phyloP scores from a whole-genome alignment of 2,113 vertebrate genomes.

The Ondatra zibethicus region DNA sequence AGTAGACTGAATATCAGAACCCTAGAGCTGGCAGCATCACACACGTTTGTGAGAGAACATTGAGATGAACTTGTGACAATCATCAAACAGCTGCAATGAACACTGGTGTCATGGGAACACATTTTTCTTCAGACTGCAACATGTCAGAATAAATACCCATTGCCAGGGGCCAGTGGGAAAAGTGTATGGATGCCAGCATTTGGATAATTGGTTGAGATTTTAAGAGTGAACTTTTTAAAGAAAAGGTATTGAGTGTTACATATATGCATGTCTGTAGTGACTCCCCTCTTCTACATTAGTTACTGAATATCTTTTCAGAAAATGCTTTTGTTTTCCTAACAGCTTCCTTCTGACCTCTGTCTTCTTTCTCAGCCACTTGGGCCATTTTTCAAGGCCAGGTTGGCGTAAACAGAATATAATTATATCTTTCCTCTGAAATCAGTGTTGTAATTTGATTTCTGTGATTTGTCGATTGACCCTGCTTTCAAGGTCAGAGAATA shows the following conservation, averaged over 20 bases:
- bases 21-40: slow-evolving; percentile 43
- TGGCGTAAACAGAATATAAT: slow-evolving; percentile 56
- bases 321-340: slow-evolving; percentile 61
- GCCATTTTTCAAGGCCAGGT: slow-evolving; percentile 50
- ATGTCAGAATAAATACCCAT: slow-evolving; percentile 66
- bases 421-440: slow-evolving; percentile 56
- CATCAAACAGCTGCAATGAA: slow-evolving; percentile 62
- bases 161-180: slow-evolving; percentile 48
- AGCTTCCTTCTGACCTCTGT: slow-evolving; percentile 38
- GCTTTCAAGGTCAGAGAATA: slow-evolving; percentile 11
- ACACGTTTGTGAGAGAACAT: slow-evolving; percentile 48
- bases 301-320: slow-evolving; percentile 53
- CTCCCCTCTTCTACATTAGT: background rate
- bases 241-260: background rate
- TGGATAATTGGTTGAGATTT: slow-evolving; percentile 46
- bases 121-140: slow-evolving; percentile 57
- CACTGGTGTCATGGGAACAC: slow-evolving; percentile 35
- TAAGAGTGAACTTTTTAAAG: background rate
- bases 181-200: slow-evolving; percentile 18
- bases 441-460: slow-evolving; percentile 59
- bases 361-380: background rate
- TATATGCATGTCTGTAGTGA: background rate
- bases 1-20: slow-evolving; percentile 17
- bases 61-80: slow-evolving; percentile 62
- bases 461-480: slow-evolving; percentile 18